Conservation (phyloP, 2,888 invertebrate genomes). For the Sclerodermus sp. region DNA sequence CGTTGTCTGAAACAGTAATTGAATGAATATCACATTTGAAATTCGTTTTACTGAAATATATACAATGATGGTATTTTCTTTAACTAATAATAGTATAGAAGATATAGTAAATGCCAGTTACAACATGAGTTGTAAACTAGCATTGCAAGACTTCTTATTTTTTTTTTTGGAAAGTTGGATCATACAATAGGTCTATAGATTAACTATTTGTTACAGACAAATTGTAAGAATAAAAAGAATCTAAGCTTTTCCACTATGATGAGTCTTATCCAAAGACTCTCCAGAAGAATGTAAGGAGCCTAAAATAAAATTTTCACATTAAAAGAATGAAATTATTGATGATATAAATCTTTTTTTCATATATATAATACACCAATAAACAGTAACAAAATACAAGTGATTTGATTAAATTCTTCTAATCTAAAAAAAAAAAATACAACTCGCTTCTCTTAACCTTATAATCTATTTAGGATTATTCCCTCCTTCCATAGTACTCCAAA, state of each 20-base stretch:
- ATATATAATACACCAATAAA: background rate
- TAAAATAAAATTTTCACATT: constrained; percentile 22
- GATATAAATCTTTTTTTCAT: background rate
- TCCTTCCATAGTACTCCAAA: constrained; percentile 57
- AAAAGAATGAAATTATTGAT: background rate
- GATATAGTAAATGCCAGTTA: background rate
- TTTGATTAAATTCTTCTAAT: background rate
- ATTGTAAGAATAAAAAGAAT: constrained; percentile 31
- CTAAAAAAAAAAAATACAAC: background rate
- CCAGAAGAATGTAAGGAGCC: constrained; percentile 56
- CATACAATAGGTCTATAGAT: constrained; percentile 18
- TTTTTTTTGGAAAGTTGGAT: constrained; percentile 3
- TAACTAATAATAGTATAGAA: background rate
- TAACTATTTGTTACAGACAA: constrained; percentile 15
- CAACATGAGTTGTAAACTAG: background rate
- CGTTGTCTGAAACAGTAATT: background rate
- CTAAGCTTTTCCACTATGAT: constrained; percentile 51
- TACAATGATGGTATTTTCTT: background rate
- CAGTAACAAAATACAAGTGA: background rate
- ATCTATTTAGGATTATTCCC: constrained; percentile 47
- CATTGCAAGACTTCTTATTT: background rate
- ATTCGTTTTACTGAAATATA: background rate
- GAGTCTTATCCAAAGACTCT: constrained; percentile 52
- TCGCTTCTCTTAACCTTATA: constrained; percentile 16
- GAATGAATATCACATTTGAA: background rate